A percentile compares a stretch with the other conserved stretches of the same genome.
These are phyloP conservation scores for Antechinus flavipes DNA, from an alignment of 2,113 vertebrate species.

Conservation along the genomic window DNA sequence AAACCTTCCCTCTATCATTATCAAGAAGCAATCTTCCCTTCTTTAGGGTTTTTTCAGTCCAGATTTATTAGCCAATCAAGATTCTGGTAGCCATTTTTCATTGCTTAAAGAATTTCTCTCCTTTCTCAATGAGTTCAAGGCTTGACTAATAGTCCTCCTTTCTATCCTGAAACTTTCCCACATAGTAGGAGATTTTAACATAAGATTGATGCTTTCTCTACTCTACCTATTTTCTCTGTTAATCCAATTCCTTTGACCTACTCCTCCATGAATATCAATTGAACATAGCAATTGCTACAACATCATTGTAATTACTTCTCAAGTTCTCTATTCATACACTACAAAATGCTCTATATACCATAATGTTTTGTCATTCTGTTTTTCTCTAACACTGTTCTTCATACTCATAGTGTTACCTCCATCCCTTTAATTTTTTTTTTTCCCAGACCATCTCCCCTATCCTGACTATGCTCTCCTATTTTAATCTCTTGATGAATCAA, in stretches of 20 bases:
- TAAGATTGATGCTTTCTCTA: background rate
- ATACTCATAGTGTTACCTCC: background rate
- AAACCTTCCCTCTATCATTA: background rate
- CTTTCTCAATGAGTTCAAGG: background rate
- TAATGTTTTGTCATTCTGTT: background rate
- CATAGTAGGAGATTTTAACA: background rate
- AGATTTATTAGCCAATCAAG: background rate
- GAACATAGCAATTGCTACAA: background rate
- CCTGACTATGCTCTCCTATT: background rate
- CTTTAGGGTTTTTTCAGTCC: background rate
- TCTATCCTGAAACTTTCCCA: background rate
- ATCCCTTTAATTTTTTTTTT: background rate
- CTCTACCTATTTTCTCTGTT: background rate
- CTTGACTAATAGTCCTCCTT: background rate
- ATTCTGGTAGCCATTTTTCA: background rate
- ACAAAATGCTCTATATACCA: background rate
- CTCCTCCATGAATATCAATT: background rate
- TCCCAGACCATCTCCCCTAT: background rate
- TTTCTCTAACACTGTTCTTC: background rate
- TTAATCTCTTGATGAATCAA: background rate
- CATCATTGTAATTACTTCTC: background rate
- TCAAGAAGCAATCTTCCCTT: background rate
- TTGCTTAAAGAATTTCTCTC: background rate
- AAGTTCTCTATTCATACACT: background rate
- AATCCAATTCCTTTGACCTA: background rate